Percentiles rank a stretch among this genome's conserved stretches.
Conservation (phyloP, 2,888 invertebrate species). For the Tanytarsus gracilentus region DNA sequence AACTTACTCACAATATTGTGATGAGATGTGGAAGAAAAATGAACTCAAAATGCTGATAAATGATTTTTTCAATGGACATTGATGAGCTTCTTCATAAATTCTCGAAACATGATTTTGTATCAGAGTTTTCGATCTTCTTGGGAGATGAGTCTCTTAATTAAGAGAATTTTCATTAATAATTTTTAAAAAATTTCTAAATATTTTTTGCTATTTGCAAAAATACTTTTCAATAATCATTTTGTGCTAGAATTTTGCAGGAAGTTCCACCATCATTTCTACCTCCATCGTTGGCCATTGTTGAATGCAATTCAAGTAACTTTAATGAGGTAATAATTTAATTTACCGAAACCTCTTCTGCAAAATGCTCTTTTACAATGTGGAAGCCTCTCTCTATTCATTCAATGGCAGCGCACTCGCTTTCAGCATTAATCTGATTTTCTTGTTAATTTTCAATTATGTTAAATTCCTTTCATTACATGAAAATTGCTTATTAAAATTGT, state of each 20-base stretch:
- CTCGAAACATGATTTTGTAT: not conserved
- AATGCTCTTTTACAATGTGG: too few relatives aligned
- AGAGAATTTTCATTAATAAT: too few relatives aligned
- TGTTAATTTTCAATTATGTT: not conserved
- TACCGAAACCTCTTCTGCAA: not conserved
- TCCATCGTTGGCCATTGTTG: too few relatives aligned
- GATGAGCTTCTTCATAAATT: not conserved
- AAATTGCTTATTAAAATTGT: not conserved
- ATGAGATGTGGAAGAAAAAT: constrained; percentile 2
- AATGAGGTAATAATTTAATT: not conserved
- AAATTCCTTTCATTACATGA: not conserved
- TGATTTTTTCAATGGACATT: not conserved
- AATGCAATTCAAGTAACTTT: not conserved
- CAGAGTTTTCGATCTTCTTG: not conserved
- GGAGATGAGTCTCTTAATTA: constrained; percentile 2
- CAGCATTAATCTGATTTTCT: not conserved
- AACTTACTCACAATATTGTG: not conserved
- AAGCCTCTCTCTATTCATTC: too few relatives aligned
- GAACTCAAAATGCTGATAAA: not conserved
- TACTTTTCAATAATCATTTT: too few relatives aligned
- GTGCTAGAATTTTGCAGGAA: not conserved
- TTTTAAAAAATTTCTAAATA: too few relatives aligned
- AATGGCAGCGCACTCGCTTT: too few relatives aligned
- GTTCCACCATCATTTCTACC: not conserved
- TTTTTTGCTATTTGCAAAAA: too few relatives aligned